Evolutionary conservation across 2,888 invertebrate species (phyloP), one percentile per base, ranked within the genome.

Genomic region (Pelosia muscerda): DNA sequence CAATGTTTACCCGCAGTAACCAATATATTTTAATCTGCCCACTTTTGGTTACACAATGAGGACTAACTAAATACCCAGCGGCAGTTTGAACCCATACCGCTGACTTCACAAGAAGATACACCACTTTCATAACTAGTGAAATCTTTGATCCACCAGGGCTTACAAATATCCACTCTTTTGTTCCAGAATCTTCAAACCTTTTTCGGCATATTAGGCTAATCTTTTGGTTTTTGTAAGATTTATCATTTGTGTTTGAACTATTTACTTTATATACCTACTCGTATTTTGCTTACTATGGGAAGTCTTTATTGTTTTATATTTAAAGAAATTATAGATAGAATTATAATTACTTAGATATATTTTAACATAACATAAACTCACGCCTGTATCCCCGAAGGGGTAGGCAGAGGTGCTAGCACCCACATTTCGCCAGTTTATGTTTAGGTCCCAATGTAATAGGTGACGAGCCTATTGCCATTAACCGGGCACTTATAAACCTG

Each of bases 121-220:
- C 6, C 49, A 49, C 49, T 49, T 49, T n/a, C n/a, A 42, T 42
- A 49, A 49, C 49, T n/a, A n/a, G 49, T 49, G n/a, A 49, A n/a
- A 49, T 49, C 8, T 2, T 49, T 49, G n/a, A 49, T 19, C 49
- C 49, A 9, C 49, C 19, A n/a, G 49, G 49, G n/a, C 49, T 49
- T 49, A n/a, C 9, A 9, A 49, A 9, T n/a, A 49, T n/a, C 42
- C 6, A 42, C 42, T 19, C 42, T 42, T 38, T 42, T 42, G n/a
- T n/a, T 8, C 49, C 8, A n/a, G 49, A n/a, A 49, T 49, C 49
- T 49, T 6, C n/a, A 49, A 49, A n/a, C 49, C n/a, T 49, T n/a
- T 49, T n/a, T 49, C n/a, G 9, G 49, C 49, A 49, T 49, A n/a
- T 49, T 49, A 49, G 49, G 49, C n/a, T 49, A n/a, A 49, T 49